Conservation (phyloP, 2,888 invertebrate species). For the Lithosia quadra region DNA sequence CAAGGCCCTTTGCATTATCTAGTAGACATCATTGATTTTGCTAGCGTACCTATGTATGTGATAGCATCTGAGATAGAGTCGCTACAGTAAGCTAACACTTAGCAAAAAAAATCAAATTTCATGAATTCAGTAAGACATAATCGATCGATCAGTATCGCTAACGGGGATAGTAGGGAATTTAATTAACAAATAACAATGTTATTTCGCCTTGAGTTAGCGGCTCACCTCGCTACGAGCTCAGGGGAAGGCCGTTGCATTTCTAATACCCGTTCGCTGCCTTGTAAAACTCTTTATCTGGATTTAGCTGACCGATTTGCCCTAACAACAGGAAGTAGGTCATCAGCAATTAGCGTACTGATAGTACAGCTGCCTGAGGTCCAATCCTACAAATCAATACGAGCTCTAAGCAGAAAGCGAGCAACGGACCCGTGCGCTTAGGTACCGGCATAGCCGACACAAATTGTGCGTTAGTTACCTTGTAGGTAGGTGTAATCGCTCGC, state of each 20-base stretch:
- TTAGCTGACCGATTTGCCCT: slow-evolving; percentile 55
- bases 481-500: slow-evolving; percentile 72
- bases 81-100: neutral
- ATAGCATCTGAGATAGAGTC: neutral
- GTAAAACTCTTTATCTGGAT: slow-evolving; percentile 66
- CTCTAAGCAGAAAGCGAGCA: slow-evolving; percentile 18
- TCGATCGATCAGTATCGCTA: slow-evolving; percentile 41
- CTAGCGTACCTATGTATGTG: neutral
- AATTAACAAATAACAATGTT: slow-evolving; percentile 75
- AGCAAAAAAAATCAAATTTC: neutral
- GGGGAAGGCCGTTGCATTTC: slow-evolving; percentile 80
- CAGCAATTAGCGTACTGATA: slow-evolving; percentile 26
- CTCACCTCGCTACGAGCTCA: slow-evolving; percentile 75
- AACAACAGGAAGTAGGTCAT: slow-evolving; percentile 57
- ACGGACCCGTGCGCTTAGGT: slow-evolving; percentile 53
- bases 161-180: slow-evolving; percentile 60
- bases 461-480: slow-evolving; percentile 72
- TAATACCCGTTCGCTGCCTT: slow-evolving; percentile 71
- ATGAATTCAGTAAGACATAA: slow-evolving; percentile 13
- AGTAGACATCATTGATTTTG: neutral
- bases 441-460: slow-evolving; percentile 55
- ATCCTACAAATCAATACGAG: slow-evolving; percentile 11
- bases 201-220: slow-evolving; percentile 77
- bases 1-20: neutral
- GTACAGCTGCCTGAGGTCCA: neutral